phyloP scores from a whole-genome alignment of 2,113 vertebrate species.

The Prionailurus bengalensis region DNA sequence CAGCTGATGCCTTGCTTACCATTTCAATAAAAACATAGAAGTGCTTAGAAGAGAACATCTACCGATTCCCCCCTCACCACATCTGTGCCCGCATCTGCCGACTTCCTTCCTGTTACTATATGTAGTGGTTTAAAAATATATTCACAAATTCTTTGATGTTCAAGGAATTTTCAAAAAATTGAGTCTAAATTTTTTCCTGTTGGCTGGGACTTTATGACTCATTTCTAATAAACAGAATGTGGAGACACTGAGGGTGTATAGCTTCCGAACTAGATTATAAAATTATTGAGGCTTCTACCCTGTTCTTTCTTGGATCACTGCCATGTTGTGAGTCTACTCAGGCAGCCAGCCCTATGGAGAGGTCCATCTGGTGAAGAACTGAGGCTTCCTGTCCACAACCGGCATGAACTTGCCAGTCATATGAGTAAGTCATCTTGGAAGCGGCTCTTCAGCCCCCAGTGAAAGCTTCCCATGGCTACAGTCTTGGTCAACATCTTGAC shows the following conservation, averaged over 20 bases:
- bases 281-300: neutral
- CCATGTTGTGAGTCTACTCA: neutral
- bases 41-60: neutral
- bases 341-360: neutral
- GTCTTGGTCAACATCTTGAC: neutral
- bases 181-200: neutral
- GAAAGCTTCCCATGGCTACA: neutral
- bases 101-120: slow-evolving; percentile 1
- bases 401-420: neutral
- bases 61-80: neutral
- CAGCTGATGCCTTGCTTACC: neutral
- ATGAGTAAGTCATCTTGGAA: neutral
- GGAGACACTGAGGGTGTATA: neutral
- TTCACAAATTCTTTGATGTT: neutral
- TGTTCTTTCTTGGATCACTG: neutral
- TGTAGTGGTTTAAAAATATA: neutral
- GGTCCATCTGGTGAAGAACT: neutral
- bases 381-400: neutral
- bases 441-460: neutral
- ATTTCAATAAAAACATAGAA: neutral
- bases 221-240: neutral
- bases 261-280: neutral
- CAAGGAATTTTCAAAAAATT: slow-evolving; percentile 22
- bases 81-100: neutral
- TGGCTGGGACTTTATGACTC: neutral